phyloP scores from a whole-genome alignment of 2,113 vertebrate genomes.

The Pitta sordida region DNA sequence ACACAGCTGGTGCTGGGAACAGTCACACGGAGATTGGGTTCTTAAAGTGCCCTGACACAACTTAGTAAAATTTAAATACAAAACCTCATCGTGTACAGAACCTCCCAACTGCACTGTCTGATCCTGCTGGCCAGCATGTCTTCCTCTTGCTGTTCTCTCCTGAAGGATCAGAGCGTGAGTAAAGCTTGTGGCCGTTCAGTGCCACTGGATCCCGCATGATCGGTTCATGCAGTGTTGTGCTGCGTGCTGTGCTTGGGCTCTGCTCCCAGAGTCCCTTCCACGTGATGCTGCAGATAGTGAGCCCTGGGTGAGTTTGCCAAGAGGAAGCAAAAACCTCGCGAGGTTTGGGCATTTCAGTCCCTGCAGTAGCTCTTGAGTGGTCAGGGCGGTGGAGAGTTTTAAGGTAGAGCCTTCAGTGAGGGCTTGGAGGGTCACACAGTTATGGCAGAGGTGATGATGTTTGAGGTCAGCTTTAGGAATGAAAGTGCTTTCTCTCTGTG shows the following conservation, averaged over 20 bases:
- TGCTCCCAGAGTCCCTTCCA: not conserved
- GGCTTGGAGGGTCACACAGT: not conserved
- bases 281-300: not conserved
- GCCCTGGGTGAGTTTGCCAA: not conserved
- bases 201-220: not conserved
- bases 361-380: not conserved
- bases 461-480: not conserved
- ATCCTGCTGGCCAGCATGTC: not conserved
- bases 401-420: not conserved
- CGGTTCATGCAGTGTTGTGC: fast-evolving
- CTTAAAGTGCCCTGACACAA: not conserved
- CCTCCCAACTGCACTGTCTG: fast-evolving
- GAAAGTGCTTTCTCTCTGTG: not conserved
- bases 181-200: not conserved
- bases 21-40: constrained; percentile 42
- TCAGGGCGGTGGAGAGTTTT: not conserved
- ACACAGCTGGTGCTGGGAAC: not conserved
- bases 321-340: not conserved
- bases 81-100: not conserved
- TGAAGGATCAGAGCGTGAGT: not conserved
- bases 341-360: not conserved
- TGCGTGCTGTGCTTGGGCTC: not conserved
- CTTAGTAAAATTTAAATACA: not conserved
- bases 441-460: not conserved
- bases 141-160: not conserved